Conservation (phyloP, 2,113 vertebrate genomes). For the Dasyornis broadbenti region DNA sequence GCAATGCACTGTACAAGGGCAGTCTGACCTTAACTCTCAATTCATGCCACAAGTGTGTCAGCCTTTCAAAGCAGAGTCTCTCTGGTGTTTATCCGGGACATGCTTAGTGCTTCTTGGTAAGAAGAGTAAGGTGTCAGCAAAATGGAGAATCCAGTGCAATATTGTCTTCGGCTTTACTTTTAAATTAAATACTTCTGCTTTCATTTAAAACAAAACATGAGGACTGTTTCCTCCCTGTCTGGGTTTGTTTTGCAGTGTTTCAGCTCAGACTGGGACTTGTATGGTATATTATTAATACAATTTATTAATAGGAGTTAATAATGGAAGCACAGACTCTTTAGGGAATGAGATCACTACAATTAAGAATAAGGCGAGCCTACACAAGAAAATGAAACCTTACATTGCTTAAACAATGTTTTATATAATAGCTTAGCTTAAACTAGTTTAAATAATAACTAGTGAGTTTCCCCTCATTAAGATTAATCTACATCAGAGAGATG, state of each 20-base stretch:
- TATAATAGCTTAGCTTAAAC: too few species aligned
- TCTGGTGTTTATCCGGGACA: neutral
- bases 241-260: neutral
- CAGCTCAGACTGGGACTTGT: neutral
- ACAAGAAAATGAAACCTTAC: constrained; percentile 49
- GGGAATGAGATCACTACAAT: constrained; percentile 51
- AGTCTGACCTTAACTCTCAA: neutral
- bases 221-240: neutral
- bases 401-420: constrained; percentile 26
- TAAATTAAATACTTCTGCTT: neutral
- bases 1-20: neutral
- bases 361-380: constrained; percentile 44
- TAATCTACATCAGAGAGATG: constrained; percentile 1
- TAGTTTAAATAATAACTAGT: constrained; percentile 34
- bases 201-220: neutral
- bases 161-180: neutral
- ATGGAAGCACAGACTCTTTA: constrained; percentile 33
- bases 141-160: neutral
- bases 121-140: neutral
- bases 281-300: constrained; percentile 2
- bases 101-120: neutral
- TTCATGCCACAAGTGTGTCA: neutral
- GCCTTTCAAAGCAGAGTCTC: neutral
- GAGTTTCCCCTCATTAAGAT: constrained; percentile 29
- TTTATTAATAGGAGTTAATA: constrained; percentile 58